Evolutionary conservation across 2,113 vertebrate genomes (phyloP), one percentile per base, ranked within the genome.

Genomic region (Cichladusa arquata): DNA sequence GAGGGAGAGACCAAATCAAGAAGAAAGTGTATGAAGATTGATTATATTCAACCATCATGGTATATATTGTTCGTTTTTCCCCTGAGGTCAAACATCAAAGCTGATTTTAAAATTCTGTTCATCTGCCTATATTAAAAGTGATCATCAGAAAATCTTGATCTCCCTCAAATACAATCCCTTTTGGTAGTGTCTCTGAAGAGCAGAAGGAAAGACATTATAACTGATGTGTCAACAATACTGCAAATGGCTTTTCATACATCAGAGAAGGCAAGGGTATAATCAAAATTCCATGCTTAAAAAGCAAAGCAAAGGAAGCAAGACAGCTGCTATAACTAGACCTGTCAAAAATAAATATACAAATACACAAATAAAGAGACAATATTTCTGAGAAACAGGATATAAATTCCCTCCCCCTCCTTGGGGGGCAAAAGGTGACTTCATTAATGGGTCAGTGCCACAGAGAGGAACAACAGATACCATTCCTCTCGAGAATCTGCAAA

Each of bases 181-280:
- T 78, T 83, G 54, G 33, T 48, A 83, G 62, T 14, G 29, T 16
- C 42, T 92, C 60, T 66, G 79, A 90, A 83, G 38, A 86, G 82
- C 38, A 86, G 71, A 73, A 85, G n/a, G 40, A 72, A 79, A 88
- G 66, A 23, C 69, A 73, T 83, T 77, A 65, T 42, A 73, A 77
- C 42, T 83, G 88, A 88, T 65, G 29, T 20, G 47, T 73, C 88
- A 90, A 91, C 88, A 94, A 81, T 77, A 70, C 18, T 29, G 58
- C 48, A 92, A 95, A 83, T 70, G 67, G 67, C 18, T 93, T 90
- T 83, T 90, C 80, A 66, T 54, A 77, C 54, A 82, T 72, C 66
- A 94, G 88, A 93, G 66, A 47, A 88, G 90, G 82, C 85, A 92
- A 90, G 90, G 82, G 50, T 90, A 24, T 88, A 92, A 96, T 86